Percentiles rank a stretch among this genome's conserved stretches.
Evolutionary conservation across 2,113 vertebrate species (phyloP).

Genomic region (Catharus fuscescens): DNA sequence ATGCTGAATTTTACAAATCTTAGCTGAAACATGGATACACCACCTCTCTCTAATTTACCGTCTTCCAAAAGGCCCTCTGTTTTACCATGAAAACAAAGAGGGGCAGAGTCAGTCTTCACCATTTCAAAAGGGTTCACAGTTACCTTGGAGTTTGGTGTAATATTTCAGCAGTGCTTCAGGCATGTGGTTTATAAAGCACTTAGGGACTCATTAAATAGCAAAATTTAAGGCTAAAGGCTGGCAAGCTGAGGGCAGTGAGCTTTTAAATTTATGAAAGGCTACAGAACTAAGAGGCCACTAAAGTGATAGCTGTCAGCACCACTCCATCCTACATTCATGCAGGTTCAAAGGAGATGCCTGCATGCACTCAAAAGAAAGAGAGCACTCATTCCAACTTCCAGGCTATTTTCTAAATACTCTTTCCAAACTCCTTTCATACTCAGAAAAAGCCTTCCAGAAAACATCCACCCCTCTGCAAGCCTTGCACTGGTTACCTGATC

Average conservation of each 20-base stretch:
- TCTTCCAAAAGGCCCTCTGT: not conserved
- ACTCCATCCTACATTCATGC: conserved; percentile 32
- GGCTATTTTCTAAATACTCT: conserved; percentile 63
- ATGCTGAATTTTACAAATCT: not conserved
- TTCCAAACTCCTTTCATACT: conserved; percentile 48
- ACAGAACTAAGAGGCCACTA: conserved; percentile 48
- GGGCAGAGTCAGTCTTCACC: not conserved
- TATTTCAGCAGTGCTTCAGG: conserved; percentile 32
- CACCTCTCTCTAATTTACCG: not conserved
- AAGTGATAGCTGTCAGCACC: conserved; percentile 67
- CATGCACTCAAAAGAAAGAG: not conserved
- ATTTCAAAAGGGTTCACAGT: not conserved
- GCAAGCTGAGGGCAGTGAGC: conserved; percentile 35
- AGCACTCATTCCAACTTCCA: conserved; percentile 26
- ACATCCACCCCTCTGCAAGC: conserved; percentile 53
- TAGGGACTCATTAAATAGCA: conserved; percentile 40
- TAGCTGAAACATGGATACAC: not conserved
- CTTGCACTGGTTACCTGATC: conserved; percentile 61
- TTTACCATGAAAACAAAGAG: not conserved
- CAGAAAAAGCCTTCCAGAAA: conserved; percentile 55
- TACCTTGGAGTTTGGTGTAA: conserved; percentile 4
- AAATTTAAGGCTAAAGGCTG: conserved; percentile 54
- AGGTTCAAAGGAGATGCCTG: conserved; percentile 49
- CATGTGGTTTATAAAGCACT: conserved; percentile 31
- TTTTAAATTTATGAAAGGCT: conserved; percentile 51